Base-by-base conservation (phyloP, 2,113 vertebrate species). In the Rattus rattus region DNA sequence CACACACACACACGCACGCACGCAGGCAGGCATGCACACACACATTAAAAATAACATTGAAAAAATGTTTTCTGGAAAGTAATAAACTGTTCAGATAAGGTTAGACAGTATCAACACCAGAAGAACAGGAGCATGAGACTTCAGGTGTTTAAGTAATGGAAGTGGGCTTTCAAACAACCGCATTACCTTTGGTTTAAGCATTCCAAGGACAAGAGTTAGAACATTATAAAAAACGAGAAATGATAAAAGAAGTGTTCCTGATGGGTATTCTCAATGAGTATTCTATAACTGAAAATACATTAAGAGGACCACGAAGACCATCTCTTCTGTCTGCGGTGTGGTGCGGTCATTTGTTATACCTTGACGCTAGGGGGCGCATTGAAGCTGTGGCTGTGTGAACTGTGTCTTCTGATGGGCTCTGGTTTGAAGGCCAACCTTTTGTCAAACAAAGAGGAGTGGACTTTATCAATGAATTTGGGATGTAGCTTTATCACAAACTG, bases 391-490 rank as follows among this genome's bases (percentile, higher is more conserved):
- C 22, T 92, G 1, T 92, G 75, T 56, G 84, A 87, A 56, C 47
- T 97, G 6, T 92, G 90, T 69, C 47, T 97, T 0, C n/a, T 97
- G n/a, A 59, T 95, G 75, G 70, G 36, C 30, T 59, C 83, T 2
- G 3, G 87, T 52, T 52, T 88, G 96, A 88, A 75, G 5, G 87
- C 72, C 0, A 4, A 0, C 0, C 24, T 79, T 7, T 61, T 97
- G 81, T 96, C 96, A 0, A 26, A 88, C 13, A 95, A 97, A 96
- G 97, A 98, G 92, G 96, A 99, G 24, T 84, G 67, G 90, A 85
- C 6, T 99, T 99, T 94, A 98, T 98, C 97, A 95, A 98, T 95
- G 98, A 97, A 98, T 98, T 33, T 99, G 98, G 98, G 98, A 99
- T 0, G 4, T 97, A 96, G 98, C 98, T 96, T 98, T 99, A 97